Evolutionary conservation across 2,797 vertebrate genomes (phyloP), one percentile per base, ranked within the genome.

Genomic region (Neoniphon sammara): DNA sequence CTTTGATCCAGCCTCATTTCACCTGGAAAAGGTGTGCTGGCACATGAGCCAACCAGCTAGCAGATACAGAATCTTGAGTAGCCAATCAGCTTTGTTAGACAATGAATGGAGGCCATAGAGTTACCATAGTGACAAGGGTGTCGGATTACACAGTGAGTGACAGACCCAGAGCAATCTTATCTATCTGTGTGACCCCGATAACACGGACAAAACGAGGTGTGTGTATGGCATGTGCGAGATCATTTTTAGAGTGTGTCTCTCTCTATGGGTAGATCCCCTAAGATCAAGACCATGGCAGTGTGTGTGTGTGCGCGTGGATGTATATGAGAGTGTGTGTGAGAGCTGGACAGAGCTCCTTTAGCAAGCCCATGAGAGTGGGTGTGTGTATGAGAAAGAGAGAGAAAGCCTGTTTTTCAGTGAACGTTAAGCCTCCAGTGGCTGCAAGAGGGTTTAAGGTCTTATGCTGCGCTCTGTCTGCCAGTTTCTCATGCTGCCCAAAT

Each of bases 101-200:
- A 20, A n/a, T 36, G 60, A 49, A 49, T 27, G 17, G 60, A 21
- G 44, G 21, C 59, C 17, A 15, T 9, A 14, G 18, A 25, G 44
- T 63, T 30, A 36, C 62, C n/a, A 64, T 64, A 21, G 46, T n/a
- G 30, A 64, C 46, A 55, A 11, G 27, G 34, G 69, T 72, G 52
- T 72, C 25, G 27, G 34, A 18, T 72, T 72, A 54, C 69, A 55
- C 53, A 46, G 59, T 14, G 7, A 14, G 44, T 61, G 50, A 36
- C 56, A 34, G 27, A 70, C 46, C 36, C 36, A 50, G 17, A 49
- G 14, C 10, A 23, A 12, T 18, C 25, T 46, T 30, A 62, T 62
- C 60, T 27, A 27, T 49, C 44, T 64, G 14, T 11, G 27, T 31
- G 27, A 20, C 39, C 20, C 30, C 17, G 23, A 21, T 44, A 25